Evolutionary conservation across 1,140 invertebrate genomes (phyloP).

Genomic region (Lepidurus apus): DNA sequence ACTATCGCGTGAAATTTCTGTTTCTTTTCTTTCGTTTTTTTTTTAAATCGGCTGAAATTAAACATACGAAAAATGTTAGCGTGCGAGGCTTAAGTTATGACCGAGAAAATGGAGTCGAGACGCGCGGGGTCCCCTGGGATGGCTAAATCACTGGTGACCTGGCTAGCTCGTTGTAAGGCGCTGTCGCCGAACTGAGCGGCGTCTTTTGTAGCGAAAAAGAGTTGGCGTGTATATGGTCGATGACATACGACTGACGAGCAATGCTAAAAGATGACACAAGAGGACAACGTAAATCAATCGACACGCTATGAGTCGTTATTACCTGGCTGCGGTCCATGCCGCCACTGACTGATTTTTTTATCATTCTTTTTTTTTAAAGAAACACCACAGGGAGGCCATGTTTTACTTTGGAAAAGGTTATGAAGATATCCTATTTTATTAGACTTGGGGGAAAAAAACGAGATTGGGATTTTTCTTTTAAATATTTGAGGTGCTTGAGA

Average conservation of each 20-base stretch:
- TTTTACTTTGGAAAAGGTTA: not conserved
- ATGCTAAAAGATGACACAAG: constrained; percentile 5
- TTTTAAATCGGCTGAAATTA: not conserved
- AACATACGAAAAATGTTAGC: constrained; percentile 1
- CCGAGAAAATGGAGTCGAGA: not conserved
- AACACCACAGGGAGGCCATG: not conserved
- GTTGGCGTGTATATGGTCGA: not conserved
- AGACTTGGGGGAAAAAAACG: not conserved
- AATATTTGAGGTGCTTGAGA: not conserved
- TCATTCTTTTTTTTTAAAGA: not conserved
- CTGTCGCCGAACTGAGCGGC: not conserved
- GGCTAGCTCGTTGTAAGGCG: not conserved
- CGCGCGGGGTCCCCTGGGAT: not conserved
- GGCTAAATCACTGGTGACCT: not conserved
- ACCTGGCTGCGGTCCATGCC: no score
- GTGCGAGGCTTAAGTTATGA: not conserved
- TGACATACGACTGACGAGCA: constrained; percentile 9
- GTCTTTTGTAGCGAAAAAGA: constrained; percentile 16
- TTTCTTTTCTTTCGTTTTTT: no score
- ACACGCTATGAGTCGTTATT: not conserved
- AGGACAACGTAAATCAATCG: constrained; percentile 13
- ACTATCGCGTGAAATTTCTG: no score
- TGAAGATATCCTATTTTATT: constrained; percentile 14
- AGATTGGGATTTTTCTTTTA: not conserved
- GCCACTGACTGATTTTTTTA: not conserved